A percentile compares a stretch with the other conserved stretches of the same genome.
These are phyloP conservation scores for Diadema setosum DNA, from an alignment of 35 echinoderm and acorn worm species.

Conservation along the genomic window DNA sequence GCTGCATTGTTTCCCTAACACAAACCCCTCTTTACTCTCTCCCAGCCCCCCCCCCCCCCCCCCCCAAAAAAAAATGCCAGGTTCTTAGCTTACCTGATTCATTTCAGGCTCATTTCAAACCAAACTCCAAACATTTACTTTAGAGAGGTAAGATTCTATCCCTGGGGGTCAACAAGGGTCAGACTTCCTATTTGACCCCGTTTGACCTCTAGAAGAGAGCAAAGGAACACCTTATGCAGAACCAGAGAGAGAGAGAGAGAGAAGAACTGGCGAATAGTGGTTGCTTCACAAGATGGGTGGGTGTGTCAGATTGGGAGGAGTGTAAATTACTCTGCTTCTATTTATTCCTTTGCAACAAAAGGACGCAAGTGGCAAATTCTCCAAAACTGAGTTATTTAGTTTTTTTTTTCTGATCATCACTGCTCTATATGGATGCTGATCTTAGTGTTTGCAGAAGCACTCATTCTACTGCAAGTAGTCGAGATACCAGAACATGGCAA, in stretches of 20 bases:
- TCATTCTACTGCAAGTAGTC: too few relatives aligned
- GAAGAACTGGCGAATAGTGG: too few relatives aligned
- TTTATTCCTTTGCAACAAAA: too few relatives aligned
- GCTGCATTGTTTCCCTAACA: background rate
- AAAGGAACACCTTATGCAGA: too few relatives aligned
- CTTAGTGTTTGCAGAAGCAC: too few relatives aligned
- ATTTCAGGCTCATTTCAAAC: background rate
- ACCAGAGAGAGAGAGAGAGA: background rate
- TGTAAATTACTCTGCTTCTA: slow-evolving; percentile 3
- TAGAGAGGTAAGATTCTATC: background rate
- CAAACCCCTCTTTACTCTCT: background rate
- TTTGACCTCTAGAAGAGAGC: background rate
- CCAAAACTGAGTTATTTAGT: too few relatives aligned
- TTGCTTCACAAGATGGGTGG: too few relatives aligned
- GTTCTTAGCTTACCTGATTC: background rate
- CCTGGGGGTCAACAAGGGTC: background rate
- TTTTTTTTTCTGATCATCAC: too few relatives aligned
- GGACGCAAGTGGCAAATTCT: too few relatives aligned
- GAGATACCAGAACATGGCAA: too few relatives aligned
- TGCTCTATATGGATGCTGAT: too few relatives aligned
- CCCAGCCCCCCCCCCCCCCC: background rate
- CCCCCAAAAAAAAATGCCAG: too few relatives aligned
- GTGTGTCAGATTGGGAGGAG: background rate
- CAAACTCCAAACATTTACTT: slow-evolving; percentile 11
- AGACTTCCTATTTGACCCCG: background rate